Base-by-base conservation (phyloP, 2,888 invertebrate genomes). In the Trissolcus japonicus region DNA sequence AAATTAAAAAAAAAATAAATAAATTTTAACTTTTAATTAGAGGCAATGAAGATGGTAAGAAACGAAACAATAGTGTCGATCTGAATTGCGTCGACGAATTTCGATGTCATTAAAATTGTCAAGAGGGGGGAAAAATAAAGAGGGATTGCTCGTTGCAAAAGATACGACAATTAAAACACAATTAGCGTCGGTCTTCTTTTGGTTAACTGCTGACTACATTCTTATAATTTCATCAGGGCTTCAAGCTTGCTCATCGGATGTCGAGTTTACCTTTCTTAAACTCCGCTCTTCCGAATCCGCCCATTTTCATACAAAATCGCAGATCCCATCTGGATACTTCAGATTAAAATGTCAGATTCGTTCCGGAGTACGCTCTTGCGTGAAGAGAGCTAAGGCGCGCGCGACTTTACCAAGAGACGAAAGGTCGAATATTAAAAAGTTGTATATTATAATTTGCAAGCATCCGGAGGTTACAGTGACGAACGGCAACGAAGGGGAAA, bases 311-410 rank as follows among this genome's bases (percentile, higher is more conserved):
- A 80, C 78, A 81, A 82, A 86, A 86, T 85, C 84, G 80, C 79
- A 80, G 84, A 86, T 84, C 86, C 84, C 86, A 88, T 87, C 86
- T 86, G 86, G 86, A 86, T 86, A 83, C 85, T 87, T 84, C 83
- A 88, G 86, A 88, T 88, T 87, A 86, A 88, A 87, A 87, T 82
- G 87, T 88, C 87, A 87, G 85, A 85, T 85, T 84, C 81, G 83
- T 81, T 80, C 77, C 65, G 77, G 78, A 68, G 77, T 71, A 75
- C 78, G 80, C 78, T 83, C 82, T 81, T 76, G 77, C 79, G 79
- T 76, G 79, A 80, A 79, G 81, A 76, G 56, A 72, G 72, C 67
- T 77, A 72, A 72, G 76, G 67, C 76, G 76, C 67, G 63, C 76
- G 67, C 67, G 76, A 73, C 75, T 68, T 66, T 56, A 73, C 76